Base-by-base conservation (phyloP, 2,113 vertebrate species). In the Grus americana region DNA sequence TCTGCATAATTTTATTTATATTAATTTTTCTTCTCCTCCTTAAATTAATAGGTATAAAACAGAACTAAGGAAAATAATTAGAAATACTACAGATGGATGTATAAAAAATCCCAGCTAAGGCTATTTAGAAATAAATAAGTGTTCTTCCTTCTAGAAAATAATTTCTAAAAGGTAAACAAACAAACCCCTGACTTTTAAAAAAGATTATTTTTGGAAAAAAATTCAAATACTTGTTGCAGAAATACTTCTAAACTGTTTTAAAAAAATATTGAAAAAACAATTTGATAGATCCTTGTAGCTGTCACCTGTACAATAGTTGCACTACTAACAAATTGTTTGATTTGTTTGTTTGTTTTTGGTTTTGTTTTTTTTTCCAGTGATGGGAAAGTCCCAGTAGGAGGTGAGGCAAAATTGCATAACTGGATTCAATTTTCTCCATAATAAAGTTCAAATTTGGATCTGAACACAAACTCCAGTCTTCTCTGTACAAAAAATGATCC, bases 171-270 rank as follows among this genome's bases (percentile, higher is more conserved):
- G 2, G 8, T n/a, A 38, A 90, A 62, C 0, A 50, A 59, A 19
- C 0, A 63, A 52, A 62, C 10, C 0, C 0, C 5, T 30, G 20
- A 13, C 11, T 24, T 44, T 58, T 49, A 8, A 0, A 21, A 40
- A 29, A 54, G 1, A 44, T 44, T 2, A 13, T 34, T 36, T 87
- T 40, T 1, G 2, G 3, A 20, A 34, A 70, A 62, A 42, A 57
- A 27, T 36, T 38, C 5, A 55, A 42, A 55, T n/a, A 13, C 2
- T 36, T 88, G 0, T 26, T 86, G 40, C 4, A 9, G 59, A 92
- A 76, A 62, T n/a, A 29, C 4, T 73, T 38, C 6, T 14, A 42
- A 47, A 19, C 5, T 58, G 8, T 66, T 59, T 59, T 84, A 29
- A 47, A 68, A 78, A 58, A 2, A 23, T 16, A 36, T 7, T 17